These are phyloP conservation scores for Steinernema scapterisci DNA, from an alignment of 2,888 invertebrate species.

Conservation along the genomic window DNA sequence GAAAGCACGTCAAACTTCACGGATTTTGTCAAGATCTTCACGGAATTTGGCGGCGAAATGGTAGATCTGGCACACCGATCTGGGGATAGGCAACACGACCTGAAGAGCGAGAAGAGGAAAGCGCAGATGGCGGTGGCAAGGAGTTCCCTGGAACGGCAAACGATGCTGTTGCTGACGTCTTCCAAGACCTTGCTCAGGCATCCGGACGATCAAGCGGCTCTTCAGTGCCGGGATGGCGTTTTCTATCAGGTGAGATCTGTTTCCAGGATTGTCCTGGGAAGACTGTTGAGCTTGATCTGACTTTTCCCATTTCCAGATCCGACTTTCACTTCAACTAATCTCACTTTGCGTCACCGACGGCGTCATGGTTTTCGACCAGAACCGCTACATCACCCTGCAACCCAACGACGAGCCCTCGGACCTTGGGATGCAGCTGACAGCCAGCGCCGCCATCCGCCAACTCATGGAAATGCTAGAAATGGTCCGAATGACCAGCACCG, in stretches of 20 bases:
- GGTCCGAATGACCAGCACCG: conserved; percentile 79
- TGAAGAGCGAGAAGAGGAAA: conserved; percentile 83
- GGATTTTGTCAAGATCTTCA: conserved; percentile 97
- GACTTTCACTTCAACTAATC: conserved; percentile 93
- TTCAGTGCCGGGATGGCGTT: conserved; percentile 94
- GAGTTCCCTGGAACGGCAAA: conserved; percentile 77
- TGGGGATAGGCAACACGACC: conserved; percentile 73
- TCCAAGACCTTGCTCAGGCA: conserved; percentile 95
- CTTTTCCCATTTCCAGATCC: no score
- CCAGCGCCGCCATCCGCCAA: conserved; percentile 81
- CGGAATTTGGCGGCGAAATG: conserved; percentile 97
- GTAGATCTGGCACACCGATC: conserved; percentile 92
- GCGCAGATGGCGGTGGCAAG: conserved; percentile 94
- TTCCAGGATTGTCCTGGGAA: no score
- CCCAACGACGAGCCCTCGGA: conserved; percentile 67
- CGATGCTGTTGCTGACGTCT: conserved; percentile 92
- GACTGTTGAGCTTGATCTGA: no score
- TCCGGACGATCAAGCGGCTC: conserved; percentile 87
- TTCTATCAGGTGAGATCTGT: conserved; percentile 75
- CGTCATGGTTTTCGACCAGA: conserved; percentile 72
- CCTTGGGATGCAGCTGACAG: conserved; percentile 71
- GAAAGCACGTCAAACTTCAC: conserved; percentile 74
- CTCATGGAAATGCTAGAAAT: conserved; percentile 85
- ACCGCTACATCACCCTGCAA: conserved; percentile 48
- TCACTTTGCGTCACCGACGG: conserved; percentile 96